Conservation (phyloP, 2,797 vertebrate genomes). For the Halcyon badia region DNA sequence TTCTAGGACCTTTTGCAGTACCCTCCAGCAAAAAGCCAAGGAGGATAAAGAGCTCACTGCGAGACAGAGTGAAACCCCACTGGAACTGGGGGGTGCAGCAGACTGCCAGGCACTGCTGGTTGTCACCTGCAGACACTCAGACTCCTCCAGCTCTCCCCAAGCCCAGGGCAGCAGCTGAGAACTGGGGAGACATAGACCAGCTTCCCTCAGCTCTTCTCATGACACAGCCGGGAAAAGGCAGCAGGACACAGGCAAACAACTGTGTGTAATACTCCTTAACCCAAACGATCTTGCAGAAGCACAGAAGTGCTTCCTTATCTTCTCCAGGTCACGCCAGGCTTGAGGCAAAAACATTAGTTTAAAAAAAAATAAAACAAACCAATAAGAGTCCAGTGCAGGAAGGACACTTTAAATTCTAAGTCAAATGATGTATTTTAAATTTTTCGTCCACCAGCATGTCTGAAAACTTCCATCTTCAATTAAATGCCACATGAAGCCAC, state of each 20-base stretch:
- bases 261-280: not conserved
- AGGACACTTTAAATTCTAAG: not conserved
- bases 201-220: not conserved
- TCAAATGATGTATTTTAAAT: not conserved
- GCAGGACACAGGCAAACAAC: not conserved
- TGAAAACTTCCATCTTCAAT: not conserved
- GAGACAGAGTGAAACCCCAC: not conserved
- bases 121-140: accelerated
- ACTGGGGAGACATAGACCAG: not conserved
- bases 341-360: not conserved
- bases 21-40: not conserved
- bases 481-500: not conserved
- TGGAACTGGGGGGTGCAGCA: accelerated
- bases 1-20: not conserved
- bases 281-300: not conserved
- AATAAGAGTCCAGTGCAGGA: accelerated
- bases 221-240: not conserved
- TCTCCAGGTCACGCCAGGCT: not conserved
- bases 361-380: not conserved
- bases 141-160: not conserved
- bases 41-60: not conserved
- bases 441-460: not conserved
- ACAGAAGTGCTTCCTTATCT: not conserved
- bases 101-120: not conserved
- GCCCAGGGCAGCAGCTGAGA: not conserved